Evolutionary conservation across 64 coral and sea anemone species (phyloP), one percentile per base, ranked within the genome.

Genomic region (Montipora sp.): DNA sequence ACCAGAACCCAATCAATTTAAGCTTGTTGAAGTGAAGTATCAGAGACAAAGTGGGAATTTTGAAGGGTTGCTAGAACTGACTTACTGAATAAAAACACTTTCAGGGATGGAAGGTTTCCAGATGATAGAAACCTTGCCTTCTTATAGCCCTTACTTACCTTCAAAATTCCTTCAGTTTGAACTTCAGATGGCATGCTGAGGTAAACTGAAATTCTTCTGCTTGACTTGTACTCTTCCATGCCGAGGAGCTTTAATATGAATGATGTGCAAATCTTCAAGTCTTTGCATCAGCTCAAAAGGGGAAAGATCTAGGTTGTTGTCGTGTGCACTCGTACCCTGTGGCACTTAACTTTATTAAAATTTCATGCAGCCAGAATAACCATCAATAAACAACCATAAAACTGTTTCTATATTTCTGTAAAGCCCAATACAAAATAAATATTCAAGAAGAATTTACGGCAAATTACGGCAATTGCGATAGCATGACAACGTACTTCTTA

Each of bases 131-230:
- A 36, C 36, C 36, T 36, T 36, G 36, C 0, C 36, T 36, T 36
- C 1, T 36, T 36, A 2, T 36, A 36, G 36, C 36, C 36, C 15
- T 11, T 63, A 2, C 24, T 14, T 51, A 92, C 95, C 95, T 94
- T 90, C 76, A 97, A 92, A 75, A 97, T 97, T 24, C 80, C 75
- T 18, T 78, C 47, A 83, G 95, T 97, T 45, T 89, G 90, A n/a
- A 97, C 95, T 94, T 97, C 95, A 47, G 95, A 97, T 43, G 95
- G 83, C 92, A 94, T 94, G 49, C 79, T 90, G 16, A 94, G 84
- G 61, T 97, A 97, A 78, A 97, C 83, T 36, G 95, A 97, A 69
- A 97, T 92, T 86, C 95, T 94, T 55, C 90, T 90, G 78, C 95
- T 97, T 91, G 84, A 88, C 55, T 94, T 97, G 81, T 97, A 97